These are phyloP conservation scores for Eulemur rufifrons DNA, from an alignment of 2,113 vertebrate species.

Conservation along the genomic window DNA sequence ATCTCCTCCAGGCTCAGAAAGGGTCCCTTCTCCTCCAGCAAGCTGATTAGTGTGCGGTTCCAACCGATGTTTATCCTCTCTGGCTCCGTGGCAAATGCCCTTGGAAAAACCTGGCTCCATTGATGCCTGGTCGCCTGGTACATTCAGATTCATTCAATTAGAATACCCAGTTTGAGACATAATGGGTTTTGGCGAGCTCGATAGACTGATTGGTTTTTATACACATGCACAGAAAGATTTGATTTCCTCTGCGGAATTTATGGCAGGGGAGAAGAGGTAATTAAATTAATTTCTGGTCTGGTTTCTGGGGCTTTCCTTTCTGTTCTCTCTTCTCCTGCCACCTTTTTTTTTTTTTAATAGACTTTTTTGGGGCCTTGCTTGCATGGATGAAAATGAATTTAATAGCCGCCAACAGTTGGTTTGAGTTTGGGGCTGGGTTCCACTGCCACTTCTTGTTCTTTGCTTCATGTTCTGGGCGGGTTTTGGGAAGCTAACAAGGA, in stretches of 20 bases:
- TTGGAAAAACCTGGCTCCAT: conserved; percentile 41
- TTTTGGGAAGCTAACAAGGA: not conserved
- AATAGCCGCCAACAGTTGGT: conserved; percentile 48
- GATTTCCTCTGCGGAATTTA: conserved; percentile 75
- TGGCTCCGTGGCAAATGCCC: conserved; percentile 48
- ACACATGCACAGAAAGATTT: conserved; percentile 74
- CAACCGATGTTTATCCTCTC: conserved; percentile 62
- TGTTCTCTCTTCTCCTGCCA: conserved; percentile 63
- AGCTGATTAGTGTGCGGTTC: conserved; percentile 49
- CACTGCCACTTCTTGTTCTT: not conserved
- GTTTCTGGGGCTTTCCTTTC: conserved; percentile 66
- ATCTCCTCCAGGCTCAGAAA: not conserved
- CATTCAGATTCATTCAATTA: conserved; percentile 74
- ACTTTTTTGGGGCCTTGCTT: conserved; percentile 1
- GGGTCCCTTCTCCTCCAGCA: conserved; percentile 7
- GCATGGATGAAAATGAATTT: conserved; percentile 47
- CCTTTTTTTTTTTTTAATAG: conserved; percentile 22
- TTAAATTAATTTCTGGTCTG: conserved; percentile 77
- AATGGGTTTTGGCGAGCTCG: conserved; percentile 57
- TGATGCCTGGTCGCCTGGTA: conserved; percentile 50
- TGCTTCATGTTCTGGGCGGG: not conserved
- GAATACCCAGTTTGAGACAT: conserved; percentile 52
- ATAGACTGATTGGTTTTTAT: conserved; percentile 62
- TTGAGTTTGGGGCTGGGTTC: conserved; percentile 55
- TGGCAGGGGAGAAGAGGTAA: conserved; percentile 69